A percentile compares a stretch with the other conserved stretches of the same genome.
Evolutionary conservation across 2,888 invertebrate species (phyloP).

Genomic region (Tinea semifulvella): DNA sequence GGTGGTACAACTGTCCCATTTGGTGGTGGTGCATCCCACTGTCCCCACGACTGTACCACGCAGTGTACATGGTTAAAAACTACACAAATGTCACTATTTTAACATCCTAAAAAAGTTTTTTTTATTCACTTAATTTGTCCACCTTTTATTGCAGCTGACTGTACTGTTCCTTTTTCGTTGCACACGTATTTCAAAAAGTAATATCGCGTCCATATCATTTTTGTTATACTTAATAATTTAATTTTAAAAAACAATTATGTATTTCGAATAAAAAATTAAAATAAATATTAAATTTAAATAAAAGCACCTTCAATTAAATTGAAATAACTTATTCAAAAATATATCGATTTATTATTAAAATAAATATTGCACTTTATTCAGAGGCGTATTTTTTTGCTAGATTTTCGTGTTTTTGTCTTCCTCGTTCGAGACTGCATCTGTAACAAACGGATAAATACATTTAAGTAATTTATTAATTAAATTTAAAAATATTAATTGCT

Average conservation of each 20-base stretch:
- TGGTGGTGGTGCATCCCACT: constrained; percentile 62
- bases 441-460: constrained; percentile 29
- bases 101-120: background rate
- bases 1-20: constrained; percentile 64
- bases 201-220: background rate
- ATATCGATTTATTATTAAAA: constrained; percentile 23
- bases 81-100: background rate
- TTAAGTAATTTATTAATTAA: too few relatives aligned
- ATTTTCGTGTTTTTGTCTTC: constrained; percentile 23
- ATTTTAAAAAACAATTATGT: constrained; percentile 3
- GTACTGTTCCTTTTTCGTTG: background rate
- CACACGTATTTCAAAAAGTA: background rate
- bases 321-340: constrained; percentile 21
- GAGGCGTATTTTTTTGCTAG: constrained; percentile 21
- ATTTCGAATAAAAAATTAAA: background rate
- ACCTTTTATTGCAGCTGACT: background rate
- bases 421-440: constrained; percentile 33
- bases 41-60: constrained; percentile 63
- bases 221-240: background rate
- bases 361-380: constrained; percentile 38
- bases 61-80: constrained; percentile 54
- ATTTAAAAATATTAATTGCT: too few relatives aligned
- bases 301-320: constrained; percentile 30
- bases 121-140: background rate
- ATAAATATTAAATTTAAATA: constrained; percentile 17